Evolutionary conservation across 2,888 invertebrate genomes (phyloP).

Genomic region (Dolichomitus sp.): DNA sequence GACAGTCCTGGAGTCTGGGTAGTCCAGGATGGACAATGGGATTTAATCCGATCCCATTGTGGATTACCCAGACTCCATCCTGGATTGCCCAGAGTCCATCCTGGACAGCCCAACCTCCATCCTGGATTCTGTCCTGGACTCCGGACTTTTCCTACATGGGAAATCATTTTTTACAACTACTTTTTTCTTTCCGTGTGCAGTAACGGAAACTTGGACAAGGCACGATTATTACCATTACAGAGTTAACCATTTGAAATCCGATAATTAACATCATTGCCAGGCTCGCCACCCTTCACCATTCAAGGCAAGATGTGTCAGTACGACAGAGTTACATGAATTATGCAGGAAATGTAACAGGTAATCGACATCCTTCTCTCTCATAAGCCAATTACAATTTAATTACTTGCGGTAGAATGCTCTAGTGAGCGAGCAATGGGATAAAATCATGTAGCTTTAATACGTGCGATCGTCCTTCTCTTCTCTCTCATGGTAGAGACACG

Average conservation of each 20-base stretch:
- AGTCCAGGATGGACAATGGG: too few species aligned
- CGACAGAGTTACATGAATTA: background rate
- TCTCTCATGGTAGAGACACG: background rate
- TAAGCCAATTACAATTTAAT: constrained; percentile 36
- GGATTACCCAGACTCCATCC: too few species aligned
- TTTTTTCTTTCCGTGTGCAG: too few species aligned
- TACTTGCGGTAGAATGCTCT: constrained; percentile 10
- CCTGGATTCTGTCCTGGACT: too few species aligned
- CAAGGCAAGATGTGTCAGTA: background rate
- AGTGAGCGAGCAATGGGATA: background rate
- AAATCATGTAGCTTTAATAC: background rate
- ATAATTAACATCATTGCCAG: constrained; percentile 10
- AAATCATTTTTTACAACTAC: too few species aligned
- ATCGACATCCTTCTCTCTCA: constrained; percentile 10
- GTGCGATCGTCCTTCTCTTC: background rate
- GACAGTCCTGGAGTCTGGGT: too few species aligned
- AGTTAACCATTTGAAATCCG: constrained; percentile 8
- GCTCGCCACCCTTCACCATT: background rate
- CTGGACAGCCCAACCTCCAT: too few species aligned
- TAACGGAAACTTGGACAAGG: background rate
- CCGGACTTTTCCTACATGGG: too few species aligned
- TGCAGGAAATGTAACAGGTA: constrained; percentile 26
- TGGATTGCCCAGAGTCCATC: too few species aligned
- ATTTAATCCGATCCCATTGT: too few species aligned
- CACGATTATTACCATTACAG: too few species aligned